Conservation (phyloP, 2,113 vertebrate genomes). For the Thunnus thynnus region DNA sequence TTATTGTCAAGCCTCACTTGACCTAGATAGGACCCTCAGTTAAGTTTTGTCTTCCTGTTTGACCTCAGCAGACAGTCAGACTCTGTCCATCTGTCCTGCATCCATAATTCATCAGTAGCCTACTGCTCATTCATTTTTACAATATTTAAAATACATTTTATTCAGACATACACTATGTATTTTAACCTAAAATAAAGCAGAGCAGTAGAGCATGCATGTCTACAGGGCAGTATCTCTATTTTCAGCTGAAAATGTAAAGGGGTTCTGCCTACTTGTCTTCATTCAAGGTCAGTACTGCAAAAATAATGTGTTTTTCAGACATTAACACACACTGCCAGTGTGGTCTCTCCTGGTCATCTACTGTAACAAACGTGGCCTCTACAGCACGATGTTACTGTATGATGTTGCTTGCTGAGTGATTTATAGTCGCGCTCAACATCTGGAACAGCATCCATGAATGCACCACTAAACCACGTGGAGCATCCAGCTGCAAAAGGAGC, state of each 20-base stretch:
- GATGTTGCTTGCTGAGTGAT: conserved; percentile 7
- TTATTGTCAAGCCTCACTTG: conserved; percentile 45
- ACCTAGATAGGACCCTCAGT: conserved; percentile 39
- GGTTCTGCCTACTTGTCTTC: too few relatives aligned
- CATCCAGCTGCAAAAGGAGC: conserved; percentile 41
- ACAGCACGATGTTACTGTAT: background rate
- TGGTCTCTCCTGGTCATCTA: background rate
- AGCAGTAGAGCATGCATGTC: too few relatives aligned
- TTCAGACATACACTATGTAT: background rate
- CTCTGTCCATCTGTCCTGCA: conserved; percentile 12
- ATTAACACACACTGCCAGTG: too few relatives aligned
- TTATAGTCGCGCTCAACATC: conserved; percentile 40
- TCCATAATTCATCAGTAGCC: background rate
- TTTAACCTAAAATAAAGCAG: background rate
- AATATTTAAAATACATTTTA: background rate
- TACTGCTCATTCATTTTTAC: background rate
- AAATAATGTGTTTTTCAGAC: too few relatives aligned
- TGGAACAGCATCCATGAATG: conserved; percentile 36
- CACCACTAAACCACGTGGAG: conserved; percentile 42
- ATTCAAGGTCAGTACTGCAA: too few relatives aligned
- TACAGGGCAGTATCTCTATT: too few relatives aligned
- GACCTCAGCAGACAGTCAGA: conserved; percentile 44
- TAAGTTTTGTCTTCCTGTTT: conserved; percentile 62
- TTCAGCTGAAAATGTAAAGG: too few relatives aligned
- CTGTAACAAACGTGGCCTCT: background rate